phyloP scores from a whole-genome alignment of 1,140 invertebrate genomes.

The Melanaphis sacchari region DNA sequence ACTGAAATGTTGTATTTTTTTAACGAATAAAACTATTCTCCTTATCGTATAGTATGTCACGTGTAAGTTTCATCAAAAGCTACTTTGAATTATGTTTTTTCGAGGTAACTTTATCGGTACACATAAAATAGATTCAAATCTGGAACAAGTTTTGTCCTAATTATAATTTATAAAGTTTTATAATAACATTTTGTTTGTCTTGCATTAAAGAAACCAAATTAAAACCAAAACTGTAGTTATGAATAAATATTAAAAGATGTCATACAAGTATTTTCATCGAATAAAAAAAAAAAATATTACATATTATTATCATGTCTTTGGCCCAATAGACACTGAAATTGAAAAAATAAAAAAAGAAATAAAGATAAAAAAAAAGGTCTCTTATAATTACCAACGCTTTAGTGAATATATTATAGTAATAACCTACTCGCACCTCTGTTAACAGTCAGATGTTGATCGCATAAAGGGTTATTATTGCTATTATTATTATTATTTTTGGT shows the following conservation, averaged over 20 bases:
- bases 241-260: background rate
- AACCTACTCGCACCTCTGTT: too few relatives aligned
- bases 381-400: too few relatives aligned
- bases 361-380: too few relatives aligned
- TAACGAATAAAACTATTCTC: background rate
- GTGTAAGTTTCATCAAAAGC: constrained; percentile 12
- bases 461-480: too few relatives aligned
- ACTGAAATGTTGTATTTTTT: background rate
- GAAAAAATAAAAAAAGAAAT: background rate
- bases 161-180: constrained; percentile 11
- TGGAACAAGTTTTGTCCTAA: background rate
- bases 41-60: constrained; percentile 6
- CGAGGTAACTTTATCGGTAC: background rate
- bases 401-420: too few relatives aligned
- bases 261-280: background rate
- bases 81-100: background rate
- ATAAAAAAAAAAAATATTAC: background rate
- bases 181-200: background rate
- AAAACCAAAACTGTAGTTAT: background rate
- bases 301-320: background rate
- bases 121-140: constrained; percentile 10
- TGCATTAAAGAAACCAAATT: background rate
- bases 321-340: background rate
- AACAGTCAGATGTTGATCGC: too few relatives aligned
- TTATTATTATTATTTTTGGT: background rate